phyloP scores from a whole-genome alignment of 2,888 invertebrate genomes.

The Deroplatys truncata region DNA sequence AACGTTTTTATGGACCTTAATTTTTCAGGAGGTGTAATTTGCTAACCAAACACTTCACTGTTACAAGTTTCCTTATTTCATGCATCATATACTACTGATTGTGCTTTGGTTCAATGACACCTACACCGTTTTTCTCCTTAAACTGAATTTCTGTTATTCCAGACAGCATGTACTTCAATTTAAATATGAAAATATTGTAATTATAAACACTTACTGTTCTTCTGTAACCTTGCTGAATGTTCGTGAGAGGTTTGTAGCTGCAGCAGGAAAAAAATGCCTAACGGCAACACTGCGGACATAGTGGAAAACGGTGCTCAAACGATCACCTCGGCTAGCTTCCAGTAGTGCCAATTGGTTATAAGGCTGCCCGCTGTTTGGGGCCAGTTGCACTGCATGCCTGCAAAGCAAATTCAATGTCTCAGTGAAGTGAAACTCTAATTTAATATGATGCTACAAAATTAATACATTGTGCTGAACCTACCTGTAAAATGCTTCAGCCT shows the following conservation, averaged over 20 bases:
- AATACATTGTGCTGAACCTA: slow-evolving; percentile 36
- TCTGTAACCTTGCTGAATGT: slow-evolving; percentile 48
- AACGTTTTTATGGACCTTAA: no score
- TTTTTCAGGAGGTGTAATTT: no score
- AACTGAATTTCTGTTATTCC: no score
- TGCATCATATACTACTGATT: no score
- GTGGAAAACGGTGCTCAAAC: slow-evolving; percentile 79
- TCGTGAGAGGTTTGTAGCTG: slow-evolving; percentile 72
- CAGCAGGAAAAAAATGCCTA: slow-evolving; percentile 80
- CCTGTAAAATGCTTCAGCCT: slow-evolving; percentile 82
- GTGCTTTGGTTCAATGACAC: no score
- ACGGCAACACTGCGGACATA: slow-evolving; percentile 80
- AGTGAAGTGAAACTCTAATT: background rate
- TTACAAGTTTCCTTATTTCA: no score
- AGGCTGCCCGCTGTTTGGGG: slow-evolving; percentile 78
- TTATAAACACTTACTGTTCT: slow-evolving; percentile 24
- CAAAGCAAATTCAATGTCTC: slow-evolving; percentile 1
- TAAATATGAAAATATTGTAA: background rate
- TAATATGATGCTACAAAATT: background rate
- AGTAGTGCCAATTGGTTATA: slow-evolving; percentile 85
- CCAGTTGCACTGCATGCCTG: slow-evolving; percentile 69
- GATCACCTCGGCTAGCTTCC: slow-evolving; percentile 74
- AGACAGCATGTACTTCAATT: background rate
- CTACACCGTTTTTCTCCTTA: no score
- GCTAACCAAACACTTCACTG: no score